phyloP scores from a whole-genome alignment of 2,797 vertebrate genomes.

The Enteromius paludinosus region DNA sequence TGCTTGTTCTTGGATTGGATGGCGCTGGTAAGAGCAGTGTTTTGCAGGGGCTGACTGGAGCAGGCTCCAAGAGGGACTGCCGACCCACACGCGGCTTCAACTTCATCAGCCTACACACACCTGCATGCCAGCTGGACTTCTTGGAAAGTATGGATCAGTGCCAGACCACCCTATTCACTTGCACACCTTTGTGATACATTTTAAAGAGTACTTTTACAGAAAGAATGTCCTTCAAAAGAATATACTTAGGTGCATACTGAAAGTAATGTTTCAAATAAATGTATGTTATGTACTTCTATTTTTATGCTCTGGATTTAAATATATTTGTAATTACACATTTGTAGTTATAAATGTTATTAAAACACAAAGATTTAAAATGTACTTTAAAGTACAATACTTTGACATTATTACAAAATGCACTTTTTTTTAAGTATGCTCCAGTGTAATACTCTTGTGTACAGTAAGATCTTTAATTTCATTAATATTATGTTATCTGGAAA shows the following conservation, averaged over 20 bases:
- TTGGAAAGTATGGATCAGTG: slow-evolving; percentile 85
- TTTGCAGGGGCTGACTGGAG: slow-evolving; percentile 82
- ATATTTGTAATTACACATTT: background rate
- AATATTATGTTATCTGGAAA: background rate
- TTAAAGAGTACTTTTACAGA: background rate
- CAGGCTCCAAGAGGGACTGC: slow-evolving; percentile 68
- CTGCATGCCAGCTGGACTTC: slow-evolving; percentile 85
- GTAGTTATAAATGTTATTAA: background rate
- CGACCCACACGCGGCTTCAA: slow-evolving; percentile 89
- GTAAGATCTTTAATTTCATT: background rate
- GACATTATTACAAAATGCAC: background rate
- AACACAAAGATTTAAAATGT: background rate
- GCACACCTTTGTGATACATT: background rate
- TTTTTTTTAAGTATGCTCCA: background rate
- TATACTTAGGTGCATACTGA: background rate
- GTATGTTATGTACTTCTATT: background rate
- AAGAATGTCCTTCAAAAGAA: background rate
- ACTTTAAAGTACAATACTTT: background rate
- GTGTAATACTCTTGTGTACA: background rate
- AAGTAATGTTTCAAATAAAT: background rate
- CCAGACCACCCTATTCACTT: background rate
- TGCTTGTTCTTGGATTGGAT: slow-evolving; percentile 90
- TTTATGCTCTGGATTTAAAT: background rate
- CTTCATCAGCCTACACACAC: slow-evolving; percentile 81
- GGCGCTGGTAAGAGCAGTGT: slow-evolving; percentile 92